These are phyloP conservation scores for Saturnia pavonia DNA, from an alignment of 2,888 invertebrate species.

Conservation along the genomic window DNA sequence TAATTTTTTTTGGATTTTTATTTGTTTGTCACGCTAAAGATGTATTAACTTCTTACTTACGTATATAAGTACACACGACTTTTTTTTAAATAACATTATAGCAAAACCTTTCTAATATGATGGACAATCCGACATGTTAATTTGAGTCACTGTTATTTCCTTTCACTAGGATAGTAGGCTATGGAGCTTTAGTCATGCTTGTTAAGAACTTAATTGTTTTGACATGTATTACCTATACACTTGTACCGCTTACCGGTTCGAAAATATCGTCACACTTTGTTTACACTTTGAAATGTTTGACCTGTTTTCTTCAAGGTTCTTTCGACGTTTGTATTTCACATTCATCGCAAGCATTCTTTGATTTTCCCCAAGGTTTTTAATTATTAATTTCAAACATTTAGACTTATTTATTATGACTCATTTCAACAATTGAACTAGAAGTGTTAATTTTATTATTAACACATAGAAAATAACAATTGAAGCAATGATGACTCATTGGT, in stretches of 20 bases:
- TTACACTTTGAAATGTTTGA: conserved; percentile 4
- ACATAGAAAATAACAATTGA: too few species aligned
- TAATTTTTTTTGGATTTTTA: too few species aligned
- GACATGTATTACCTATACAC: conserved; percentile 17
- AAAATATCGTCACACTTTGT: neutral
- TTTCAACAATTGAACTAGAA: neutral
- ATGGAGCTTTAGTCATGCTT: neutral
- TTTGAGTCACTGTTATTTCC: conserved; percentile 2
- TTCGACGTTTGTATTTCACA: neutral
- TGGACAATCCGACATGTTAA: neutral
- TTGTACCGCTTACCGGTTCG: neutral
- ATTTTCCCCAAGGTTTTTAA: neutral
- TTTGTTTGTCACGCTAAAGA: too few species aligned
- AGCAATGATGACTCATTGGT: too few species aligned
- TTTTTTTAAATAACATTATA: too few species aligned
- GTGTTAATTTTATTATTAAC: too few species aligned
- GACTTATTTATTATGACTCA: neutral
- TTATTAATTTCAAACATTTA: neutral
- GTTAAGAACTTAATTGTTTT: conserved; percentile 19
- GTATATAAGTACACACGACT: too few species aligned
- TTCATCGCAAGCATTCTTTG: neutral
- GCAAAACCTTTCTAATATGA: neutral
- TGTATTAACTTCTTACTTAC: too few species aligned
- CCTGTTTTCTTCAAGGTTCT: conserved; percentile 6
- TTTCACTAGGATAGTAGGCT: conserved; percentile 11